Conservation (phyloP, 30 jellyfish, hydroid and myxozoan species). For the Turritopsis rubra region DNA sequence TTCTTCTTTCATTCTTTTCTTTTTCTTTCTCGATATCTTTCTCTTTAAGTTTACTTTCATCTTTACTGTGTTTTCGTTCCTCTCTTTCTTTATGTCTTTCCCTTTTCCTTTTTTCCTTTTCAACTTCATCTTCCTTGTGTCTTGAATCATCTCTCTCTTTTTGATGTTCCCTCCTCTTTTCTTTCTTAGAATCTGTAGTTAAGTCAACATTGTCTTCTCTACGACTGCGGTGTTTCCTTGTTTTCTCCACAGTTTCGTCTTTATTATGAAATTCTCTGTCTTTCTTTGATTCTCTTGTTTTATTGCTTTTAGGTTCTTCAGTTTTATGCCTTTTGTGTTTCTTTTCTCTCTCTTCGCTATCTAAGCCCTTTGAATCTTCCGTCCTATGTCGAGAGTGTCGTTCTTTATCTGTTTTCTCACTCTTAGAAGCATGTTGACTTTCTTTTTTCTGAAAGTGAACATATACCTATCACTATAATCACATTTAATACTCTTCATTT, state of each 20-base stretch:
- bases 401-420: neutral
- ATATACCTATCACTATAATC: too few species aligned
- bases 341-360: slow-evolving; percentile 19
- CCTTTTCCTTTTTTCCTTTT: slow-evolving; percentile 23
- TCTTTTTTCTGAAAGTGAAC: slow-evolving; percentile 1
- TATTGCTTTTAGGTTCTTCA: slow-evolving; percentile 15
- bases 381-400: neutral
- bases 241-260: neutral
- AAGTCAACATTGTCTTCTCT: slow-evolving; percentile 23
- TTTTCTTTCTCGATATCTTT: slow-evolving; percentile 4
- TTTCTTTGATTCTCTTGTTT: slow-evolving; percentile 20
- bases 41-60: slow-evolving; percentile 15
- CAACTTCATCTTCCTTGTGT: slow-evolving; percentile 23
- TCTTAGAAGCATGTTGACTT: slow-evolving; percentile 2
- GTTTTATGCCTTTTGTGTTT: neutral
- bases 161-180: slow-evolving; percentile 14
- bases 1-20: slow-evolving; percentile 12
- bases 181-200: slow-evolving; percentile 7
- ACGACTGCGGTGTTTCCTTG: slow-evolving; percentile 15
- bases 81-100: slow-evolving; percentile 29
- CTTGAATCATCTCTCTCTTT: slow-evolving; percentile 3
- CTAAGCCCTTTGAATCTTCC: slow-evolving; percentile 16
- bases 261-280: neutral
- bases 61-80: slow-evolving; percentile 19
- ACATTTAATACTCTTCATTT: too few species aligned